Evolutionary conservation across 1,140 invertebrate genomes (phyloP).

Genomic region (Pogonomyrmex barbatus): DNA sequence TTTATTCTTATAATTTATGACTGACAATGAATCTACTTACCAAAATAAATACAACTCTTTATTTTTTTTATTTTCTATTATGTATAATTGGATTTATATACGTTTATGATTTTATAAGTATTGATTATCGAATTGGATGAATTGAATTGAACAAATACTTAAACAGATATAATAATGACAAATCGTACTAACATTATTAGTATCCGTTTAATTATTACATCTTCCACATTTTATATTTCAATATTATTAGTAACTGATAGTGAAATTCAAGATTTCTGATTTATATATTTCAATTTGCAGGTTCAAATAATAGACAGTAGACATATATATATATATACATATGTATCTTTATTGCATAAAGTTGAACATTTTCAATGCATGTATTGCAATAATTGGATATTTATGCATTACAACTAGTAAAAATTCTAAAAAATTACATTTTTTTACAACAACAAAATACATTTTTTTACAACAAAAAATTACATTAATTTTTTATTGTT

Average conservation of each 20-base stretch:
- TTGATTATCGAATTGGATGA: slow-evolving; percentile 6
- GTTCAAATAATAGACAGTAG: neutral
- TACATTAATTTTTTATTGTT: neutral
- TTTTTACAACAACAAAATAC: neutral
- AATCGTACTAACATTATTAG: neutral
- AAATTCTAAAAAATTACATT: neutral
- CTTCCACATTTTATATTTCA: neutral
- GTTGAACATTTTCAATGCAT: neutral
- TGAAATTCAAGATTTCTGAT: slow-evolving; percentile 21
- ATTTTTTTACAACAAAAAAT: neutral
- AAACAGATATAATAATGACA: slow-evolving; percentile 11
- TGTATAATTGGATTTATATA: neutral
- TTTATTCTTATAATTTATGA: slow-evolving; percentile 8
- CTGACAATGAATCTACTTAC: slow-evolving; percentile 8
- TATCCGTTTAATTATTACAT: slow-evolving; percentile 4
- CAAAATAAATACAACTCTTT: neutral
- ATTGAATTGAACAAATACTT: neutral
- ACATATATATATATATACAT: slow-evolving; percentile 6
- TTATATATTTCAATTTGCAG: neutral
- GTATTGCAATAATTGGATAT: neutral
- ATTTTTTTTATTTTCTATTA: slow-evolving; percentile 18
- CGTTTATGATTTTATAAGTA: neutral
- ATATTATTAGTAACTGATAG: neutral
- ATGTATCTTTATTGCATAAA: slow-evolving; percentile 13
- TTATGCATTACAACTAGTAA: neutral